These are phyloP conservation scores for Antechinus flavipes DNA, from an alignment of 2,113 vertebrate species.

Conservation along the genomic window DNA sequence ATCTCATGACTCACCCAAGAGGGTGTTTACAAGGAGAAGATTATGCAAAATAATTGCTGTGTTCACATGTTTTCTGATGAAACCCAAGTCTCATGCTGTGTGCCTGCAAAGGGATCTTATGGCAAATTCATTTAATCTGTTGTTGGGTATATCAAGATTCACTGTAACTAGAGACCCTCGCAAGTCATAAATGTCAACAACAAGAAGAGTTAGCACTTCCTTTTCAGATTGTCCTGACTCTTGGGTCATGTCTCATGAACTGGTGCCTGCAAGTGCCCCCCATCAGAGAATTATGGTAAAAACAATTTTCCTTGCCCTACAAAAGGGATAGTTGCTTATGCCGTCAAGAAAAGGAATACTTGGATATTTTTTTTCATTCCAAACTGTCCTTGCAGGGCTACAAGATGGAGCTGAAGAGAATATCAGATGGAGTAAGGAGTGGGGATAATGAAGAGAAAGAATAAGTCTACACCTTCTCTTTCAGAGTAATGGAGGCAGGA, in stretches of 20 bases:
- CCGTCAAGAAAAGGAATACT: not conserved
- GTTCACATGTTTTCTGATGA: conserved; percentile 31
- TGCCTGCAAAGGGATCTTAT: not conserved
- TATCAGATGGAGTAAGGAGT: not conserved
- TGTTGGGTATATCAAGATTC: not conserved
- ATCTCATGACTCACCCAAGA: not conserved
- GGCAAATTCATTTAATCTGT: not conserved
- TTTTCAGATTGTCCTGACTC: not conserved
- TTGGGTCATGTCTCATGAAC: not conserved
- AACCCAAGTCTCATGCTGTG: conserved; percentile 22
- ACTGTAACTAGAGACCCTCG: not conserved
- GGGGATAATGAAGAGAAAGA: not conserved
- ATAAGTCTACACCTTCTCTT: not conserved
- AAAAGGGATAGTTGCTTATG: not conserved
- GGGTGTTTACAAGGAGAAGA: not conserved
- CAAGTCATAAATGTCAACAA: not conserved
- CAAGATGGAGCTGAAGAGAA: not conserved
- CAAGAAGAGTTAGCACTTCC: not conserved
- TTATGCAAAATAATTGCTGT: conserved; percentile 24
- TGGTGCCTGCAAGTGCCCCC: not conserved
- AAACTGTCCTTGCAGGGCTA: not conserved
- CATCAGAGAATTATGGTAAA: not conserved
- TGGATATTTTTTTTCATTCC: not conserved
- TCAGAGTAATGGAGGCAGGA: not conserved
- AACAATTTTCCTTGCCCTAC: not conserved